These are phyloP conservation scores for Microcebus tavaratra DNA, from an alignment of 2,113 vertebrate genomes.

Conservation along the genomic window DNA sequence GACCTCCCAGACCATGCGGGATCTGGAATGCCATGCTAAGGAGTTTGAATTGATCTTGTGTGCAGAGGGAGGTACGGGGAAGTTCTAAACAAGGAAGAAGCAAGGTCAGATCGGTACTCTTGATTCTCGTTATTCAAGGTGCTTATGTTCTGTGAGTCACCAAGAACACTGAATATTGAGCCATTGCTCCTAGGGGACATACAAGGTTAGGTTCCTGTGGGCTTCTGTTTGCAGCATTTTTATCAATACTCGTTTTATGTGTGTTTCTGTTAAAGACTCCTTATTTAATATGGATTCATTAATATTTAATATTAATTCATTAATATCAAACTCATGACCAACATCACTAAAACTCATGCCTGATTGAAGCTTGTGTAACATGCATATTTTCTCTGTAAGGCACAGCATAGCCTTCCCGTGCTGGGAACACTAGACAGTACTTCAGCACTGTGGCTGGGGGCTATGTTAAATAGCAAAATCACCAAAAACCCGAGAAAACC, in stretches of 20 bases:
- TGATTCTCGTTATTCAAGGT: background rate
- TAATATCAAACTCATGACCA: fast-evolving
- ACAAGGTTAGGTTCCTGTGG: background rate
- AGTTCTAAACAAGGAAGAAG: background rate
- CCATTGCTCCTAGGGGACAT: background rate
- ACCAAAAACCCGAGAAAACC: background rate
- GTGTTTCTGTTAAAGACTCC: background rate
- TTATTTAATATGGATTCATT: background rate
- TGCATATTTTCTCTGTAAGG: background rate
- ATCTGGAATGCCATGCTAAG: background rate
- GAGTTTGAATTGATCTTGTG: background rate
- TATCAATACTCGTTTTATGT: background rate
- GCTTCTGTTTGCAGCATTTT: background rate
- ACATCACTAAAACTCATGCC: fast-evolving
- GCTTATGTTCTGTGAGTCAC: background rate
- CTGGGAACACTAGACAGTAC: too few relatives aligned
- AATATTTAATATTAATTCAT: background rate
- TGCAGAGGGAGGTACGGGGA: background rate
- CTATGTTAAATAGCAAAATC: background rate
- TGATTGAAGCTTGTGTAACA: fast-evolving
- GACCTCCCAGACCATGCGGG: background rate
- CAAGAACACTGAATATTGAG: background rate
- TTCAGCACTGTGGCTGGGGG: background rate
- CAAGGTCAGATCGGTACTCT: fast-evolving
- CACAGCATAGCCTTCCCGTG: fast-evolving